These are phyloP conservation scores for Argynnis bischoffii DNA, from an alignment of 2,888 invertebrate species.

Conservation along the genomic window DNA sequence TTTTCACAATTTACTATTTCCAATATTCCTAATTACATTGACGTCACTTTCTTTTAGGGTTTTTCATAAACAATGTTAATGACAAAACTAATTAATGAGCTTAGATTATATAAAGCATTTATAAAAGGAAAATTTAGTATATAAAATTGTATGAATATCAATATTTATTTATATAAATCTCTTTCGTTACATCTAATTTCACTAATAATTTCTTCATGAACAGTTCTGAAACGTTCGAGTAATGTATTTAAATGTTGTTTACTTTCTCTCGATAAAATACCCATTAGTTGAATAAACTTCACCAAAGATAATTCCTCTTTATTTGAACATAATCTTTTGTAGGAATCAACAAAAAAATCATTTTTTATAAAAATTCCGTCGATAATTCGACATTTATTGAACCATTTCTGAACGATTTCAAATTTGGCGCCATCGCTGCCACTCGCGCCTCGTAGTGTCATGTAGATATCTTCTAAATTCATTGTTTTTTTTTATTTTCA, in stretches of 20 bases:
- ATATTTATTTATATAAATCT: not conserved
- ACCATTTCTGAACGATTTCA: conserved; percentile 48
- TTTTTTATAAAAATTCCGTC: conserved; percentile 42
- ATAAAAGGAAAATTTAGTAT: no score
- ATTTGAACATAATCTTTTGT: conserved; percentile 46
- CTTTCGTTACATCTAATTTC: conserved; percentile 27
- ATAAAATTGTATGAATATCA: no score
- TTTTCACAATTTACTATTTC: no score
- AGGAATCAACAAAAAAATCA: conserved; percentile 40
- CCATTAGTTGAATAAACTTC: conserved; percentile 49
- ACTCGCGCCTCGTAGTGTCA: conserved; percentile 45
- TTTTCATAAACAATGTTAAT: no score
- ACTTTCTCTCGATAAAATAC: conserved; percentile 47
- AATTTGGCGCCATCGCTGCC: conserved; percentile 41
- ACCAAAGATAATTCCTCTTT: conserved; percentile 43
- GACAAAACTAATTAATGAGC: no score
- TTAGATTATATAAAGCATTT: no score
- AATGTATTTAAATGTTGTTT: conserved; percentile 41
- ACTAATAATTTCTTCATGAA: conserved; percentile 39
- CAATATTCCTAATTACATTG: no score
- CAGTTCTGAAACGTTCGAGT: conserved; percentile 41
- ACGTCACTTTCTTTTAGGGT: no score
- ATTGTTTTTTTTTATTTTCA: conserved; percentile 26
- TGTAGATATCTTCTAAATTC: conserved; percentile 52
- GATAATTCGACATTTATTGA: conserved; percentile 46